Evolutionary conservation across 2,888 invertebrate species (phyloP), one percentile per base, ranked within the genome.

Genomic region (Synanthedon andrenaeformis): DNA sequence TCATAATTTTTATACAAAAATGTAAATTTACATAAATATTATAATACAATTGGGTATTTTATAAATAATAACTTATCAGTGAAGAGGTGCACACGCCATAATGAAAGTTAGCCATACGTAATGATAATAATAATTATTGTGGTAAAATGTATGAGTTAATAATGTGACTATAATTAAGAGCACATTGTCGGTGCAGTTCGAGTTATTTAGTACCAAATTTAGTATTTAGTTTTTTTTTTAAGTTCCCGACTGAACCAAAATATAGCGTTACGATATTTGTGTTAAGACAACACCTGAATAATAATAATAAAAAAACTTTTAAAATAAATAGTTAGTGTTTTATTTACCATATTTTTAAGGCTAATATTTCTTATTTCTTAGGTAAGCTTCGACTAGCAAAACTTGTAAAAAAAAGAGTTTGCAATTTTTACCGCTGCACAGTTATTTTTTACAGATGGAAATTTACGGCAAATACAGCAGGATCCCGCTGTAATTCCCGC

Each of bases 201-300:
- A 68, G 72, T 73, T 75, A 70, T 28, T 41, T 51, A 74, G 76
- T 84, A 86, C 84, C 85, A 85, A 82, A 82, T 71, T 61, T 82
- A 84, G 82, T 70, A 61, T 79, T 77, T 83, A 83, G 77, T 82
- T 35, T 35, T 35, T 35, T 23, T 73, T 76, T 82, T 87, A 87
- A 85, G 86, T 87, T 86, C 76, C 85, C 76, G 86, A 87, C 86
- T 87, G 86, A 87, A 85, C 86, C 85, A 87, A 87, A 87, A 79
- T 73, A 76, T 81, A 84, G 82, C 70, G 76, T 76, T 79, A 69
- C 79, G 72, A 78, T 53, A 55, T 52, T 52, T 78, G 79, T 84
- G 81, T 82, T 81, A 73, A 78, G 35, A 69, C 69, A 74, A 82
- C 82, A 83, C 79, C 35, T 68, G 68, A 73, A 70, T 73, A 79